Evolutionary conservation across 2,797 vertebrate genomes (phyloP), one percentile per base, ranked within the genome.

Genomic region (Garrulus glandarius): DNA sequence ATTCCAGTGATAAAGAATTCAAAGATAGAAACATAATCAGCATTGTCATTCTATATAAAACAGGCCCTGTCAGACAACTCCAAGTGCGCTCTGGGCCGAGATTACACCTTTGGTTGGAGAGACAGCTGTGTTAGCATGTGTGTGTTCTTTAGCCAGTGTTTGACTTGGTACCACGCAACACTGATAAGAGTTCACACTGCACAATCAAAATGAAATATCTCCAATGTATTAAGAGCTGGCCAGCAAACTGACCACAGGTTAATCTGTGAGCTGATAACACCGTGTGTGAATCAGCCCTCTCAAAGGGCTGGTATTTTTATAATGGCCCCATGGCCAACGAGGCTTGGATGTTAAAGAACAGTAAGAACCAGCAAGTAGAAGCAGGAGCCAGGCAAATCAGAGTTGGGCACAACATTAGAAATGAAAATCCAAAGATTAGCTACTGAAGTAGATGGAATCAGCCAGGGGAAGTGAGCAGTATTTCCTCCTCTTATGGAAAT

Each of bases 31-130:
- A 44, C 18, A 9, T 22, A 56, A 89, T 72, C 78, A 80, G 65
- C 8, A 23, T 9, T 24, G 20, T 11, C 4, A 19, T 26, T 81
- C 83, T 65, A 13, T 14, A 74, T 30, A 37, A 56, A 92, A 63
- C 47, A 69, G 69, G 32, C 36, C 74, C 77, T 82, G 88, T 53
- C 85, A 90, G 82, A 95, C 72, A 79, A 84, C 92, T 43, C 82
- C 43, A 23, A 85, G 57, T 0, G 4, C 1, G 3, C 39, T 46
- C 56, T 43, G 1, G 0, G 5, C 52, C 0, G 0, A 82, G 92
- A 92, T 93, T 44, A 69, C 30, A 44, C 57, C 57, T 79, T 27
- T 16, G 36, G 34, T 1, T 60, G 69, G 61, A 46, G 43, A 39
- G 67, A 70, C 1, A 87, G 24, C 72, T n/a, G 32, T 15, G 83